phyloP scores from a whole-genome alignment of 2,113 vertebrate species.

The Petroica traversi region DNA sequence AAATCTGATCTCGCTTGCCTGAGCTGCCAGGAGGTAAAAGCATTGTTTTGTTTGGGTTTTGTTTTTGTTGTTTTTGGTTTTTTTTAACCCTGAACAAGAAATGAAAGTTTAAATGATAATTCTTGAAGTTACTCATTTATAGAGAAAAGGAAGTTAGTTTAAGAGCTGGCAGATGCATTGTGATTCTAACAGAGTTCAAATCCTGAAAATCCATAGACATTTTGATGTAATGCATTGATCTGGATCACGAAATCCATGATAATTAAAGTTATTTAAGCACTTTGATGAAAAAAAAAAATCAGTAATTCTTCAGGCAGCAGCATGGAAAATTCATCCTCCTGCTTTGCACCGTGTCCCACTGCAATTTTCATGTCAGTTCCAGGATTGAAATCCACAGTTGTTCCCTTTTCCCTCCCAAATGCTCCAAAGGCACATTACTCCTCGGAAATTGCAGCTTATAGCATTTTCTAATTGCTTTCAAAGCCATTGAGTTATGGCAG shows the following conservation, averaged over 20 bases:
- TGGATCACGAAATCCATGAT: neutral
- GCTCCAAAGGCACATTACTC: neutral
- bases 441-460: slow-evolving; percentile 13
- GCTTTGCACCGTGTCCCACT: neutral
- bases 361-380: neutral
- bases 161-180: neutral
- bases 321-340: neutral
- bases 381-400: neutral
- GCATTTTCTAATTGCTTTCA: slow-evolving; percentile 61
- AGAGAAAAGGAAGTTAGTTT: neutral
- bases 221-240: neutral
- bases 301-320: neutral
- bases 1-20: slow-evolving; percentile 13
- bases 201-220: neutral
- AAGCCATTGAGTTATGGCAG: slow-evolving; percentile 31
- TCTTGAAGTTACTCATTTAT: neutral
- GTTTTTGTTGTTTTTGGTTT: neutral
- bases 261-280: neutral
- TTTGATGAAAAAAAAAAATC: neutral
- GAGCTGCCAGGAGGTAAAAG: slow-evolving; percentile 3
- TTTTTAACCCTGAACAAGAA: neutral
- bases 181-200: neutral
- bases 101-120: neutral
- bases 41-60: neutral
- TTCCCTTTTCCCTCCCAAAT: slow-evolving; percentile 12